phyloP scores from a whole-genome alignment of 2,113 vertebrate genomes.

The Perca schrenkii region DNA sequence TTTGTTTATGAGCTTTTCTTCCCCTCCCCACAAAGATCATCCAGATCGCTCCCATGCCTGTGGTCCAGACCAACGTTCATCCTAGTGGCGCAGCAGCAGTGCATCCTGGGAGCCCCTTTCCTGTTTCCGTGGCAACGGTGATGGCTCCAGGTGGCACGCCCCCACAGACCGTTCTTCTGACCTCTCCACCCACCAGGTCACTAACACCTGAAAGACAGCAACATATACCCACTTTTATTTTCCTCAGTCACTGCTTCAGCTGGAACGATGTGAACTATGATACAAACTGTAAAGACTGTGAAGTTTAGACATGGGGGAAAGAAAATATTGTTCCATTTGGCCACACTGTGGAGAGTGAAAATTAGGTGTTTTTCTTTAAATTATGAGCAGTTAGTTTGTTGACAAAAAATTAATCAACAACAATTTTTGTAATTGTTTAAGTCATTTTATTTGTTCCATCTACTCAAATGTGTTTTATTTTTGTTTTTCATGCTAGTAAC shows the following conservation, averaged over 20 bases:
- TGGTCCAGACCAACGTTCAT: constrained; percentile 86
- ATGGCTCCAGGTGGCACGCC: constrained; percentile 84
- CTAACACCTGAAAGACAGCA: constrained; percentile 26
- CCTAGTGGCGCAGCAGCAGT: constrained; percentile 57
- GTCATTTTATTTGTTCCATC: neutral
- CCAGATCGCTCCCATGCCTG: constrained; percentile 90
- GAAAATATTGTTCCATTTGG: neutral
- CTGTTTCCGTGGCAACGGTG: constrained; percentile 86
- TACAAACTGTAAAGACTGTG: neutral
- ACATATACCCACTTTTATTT: neutral
- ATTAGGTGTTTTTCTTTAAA: too few relatives aligned
- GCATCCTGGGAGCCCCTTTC: constrained; percentile 86
- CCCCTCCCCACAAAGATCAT: constrained; percentile 84
- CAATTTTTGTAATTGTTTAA: neutral
- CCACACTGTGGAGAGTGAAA: neutral
- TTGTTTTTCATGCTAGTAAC: neutral
- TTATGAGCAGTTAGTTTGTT: too few relatives aligned
- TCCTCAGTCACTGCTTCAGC: neutral
- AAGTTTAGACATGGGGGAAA: neutral
- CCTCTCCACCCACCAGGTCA: constrained; percentile 90
- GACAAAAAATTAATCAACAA: neutral
- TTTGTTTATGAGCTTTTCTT: constrained; percentile 9
- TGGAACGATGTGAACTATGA: neutral
- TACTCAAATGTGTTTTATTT: neutral
- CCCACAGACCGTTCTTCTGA: constrained; percentile 90